phyloP scores from a whole-genome alignment of 1,140 invertebrate genomes.

The Ostrea edulis region DNA sequence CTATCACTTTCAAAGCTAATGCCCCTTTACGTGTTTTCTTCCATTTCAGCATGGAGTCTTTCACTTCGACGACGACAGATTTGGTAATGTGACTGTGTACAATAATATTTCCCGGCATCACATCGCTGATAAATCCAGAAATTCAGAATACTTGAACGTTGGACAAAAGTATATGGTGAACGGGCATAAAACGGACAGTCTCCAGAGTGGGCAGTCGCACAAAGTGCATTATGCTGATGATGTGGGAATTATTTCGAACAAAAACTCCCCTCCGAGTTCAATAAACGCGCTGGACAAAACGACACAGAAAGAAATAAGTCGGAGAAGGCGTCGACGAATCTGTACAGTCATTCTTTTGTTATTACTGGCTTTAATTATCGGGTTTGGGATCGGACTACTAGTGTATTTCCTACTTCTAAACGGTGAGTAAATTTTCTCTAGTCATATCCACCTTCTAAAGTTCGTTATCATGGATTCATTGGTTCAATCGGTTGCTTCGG shows the following conservation, averaged over 20 bases:
- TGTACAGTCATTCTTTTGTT: conserved; percentile 20
- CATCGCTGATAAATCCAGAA: background rate
- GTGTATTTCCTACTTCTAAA: conserved; percentile 10
- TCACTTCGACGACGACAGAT: background rate
- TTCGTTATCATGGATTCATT: too few species aligned
- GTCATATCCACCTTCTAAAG: too few species aligned
- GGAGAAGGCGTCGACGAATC: background rate
- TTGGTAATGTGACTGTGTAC: background rate
- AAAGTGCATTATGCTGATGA: conserved; percentile 23
- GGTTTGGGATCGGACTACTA: conserved; percentile 3
- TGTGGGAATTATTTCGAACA: conserved; percentile 19
- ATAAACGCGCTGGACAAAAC: background rate
- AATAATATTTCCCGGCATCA: conserved; percentile 23
- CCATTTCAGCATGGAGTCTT: background rate
- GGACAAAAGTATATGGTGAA: background rate
- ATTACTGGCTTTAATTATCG: conserved; percentile 11
- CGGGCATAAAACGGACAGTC: background rate
- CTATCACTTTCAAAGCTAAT: too few species aligned
- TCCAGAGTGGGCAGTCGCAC: background rate
- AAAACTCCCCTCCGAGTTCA: conserved; percentile 15
- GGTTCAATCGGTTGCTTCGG: too few species aligned
- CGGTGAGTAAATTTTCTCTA: background rate
- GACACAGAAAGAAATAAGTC: background rate
- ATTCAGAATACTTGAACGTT: background rate
- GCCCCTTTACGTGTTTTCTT: background rate